Percentiles rank a stretch among this genome's conserved stretches.
phyloP scores from a whole-genome alignment of 2,797 vertebrate genomes.

The Typhlichthys eigenmanni region DNA sequence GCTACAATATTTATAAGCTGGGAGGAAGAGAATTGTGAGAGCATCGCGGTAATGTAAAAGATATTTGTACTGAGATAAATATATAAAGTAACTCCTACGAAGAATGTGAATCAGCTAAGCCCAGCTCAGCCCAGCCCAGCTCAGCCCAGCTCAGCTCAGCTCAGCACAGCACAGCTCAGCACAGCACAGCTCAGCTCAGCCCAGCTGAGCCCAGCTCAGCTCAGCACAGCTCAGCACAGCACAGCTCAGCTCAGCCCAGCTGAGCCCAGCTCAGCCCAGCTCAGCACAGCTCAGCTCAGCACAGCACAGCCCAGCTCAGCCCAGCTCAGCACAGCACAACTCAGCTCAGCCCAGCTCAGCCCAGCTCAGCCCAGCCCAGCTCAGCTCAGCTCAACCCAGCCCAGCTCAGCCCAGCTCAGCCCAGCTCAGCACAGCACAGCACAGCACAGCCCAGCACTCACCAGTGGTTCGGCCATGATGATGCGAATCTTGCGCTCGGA shows the following conservation, averaged over 20 bases:
- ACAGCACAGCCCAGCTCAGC: slow-evolving; percentile 19
- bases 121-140: background rate
- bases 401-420: background rate
- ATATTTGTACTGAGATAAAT: background rate
- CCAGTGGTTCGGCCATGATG: slow-evolving; percentile 96
- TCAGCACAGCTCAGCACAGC: background rate
- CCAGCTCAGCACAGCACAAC: background rate
- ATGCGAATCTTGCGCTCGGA: slow-evolving; percentile 96
- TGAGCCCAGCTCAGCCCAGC: slow-evolving; percentile 16
- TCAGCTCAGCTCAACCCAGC: slow-evolving; percentile 5
- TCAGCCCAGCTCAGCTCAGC: slow-evolving; percentile 21
- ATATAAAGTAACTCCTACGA: no score
- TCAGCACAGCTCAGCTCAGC: background rate
- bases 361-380: background rate
- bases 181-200: slow-evolving; percentile 3
- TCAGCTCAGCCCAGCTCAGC: slow-evolving; percentile 14
- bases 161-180: background rate
- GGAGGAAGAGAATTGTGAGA: background rate
- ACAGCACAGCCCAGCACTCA: slow-evolving; percentile 32
- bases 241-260: no score
- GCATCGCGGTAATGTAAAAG: background rate
- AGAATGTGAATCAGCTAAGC: slow-evolving; percentile 15
- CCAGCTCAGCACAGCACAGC: slow-evolving; percentile 10
- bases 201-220: slow-evolving; percentile 14
- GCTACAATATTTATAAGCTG: background rate